Percentiles rank a stretch among this genome's conserved stretches.
These are phyloP conservation scores for Leptinotarsa rubiginosa DNA, from an alignment of 2,888 invertebrate species.

Conservation along the genomic window DNA sequence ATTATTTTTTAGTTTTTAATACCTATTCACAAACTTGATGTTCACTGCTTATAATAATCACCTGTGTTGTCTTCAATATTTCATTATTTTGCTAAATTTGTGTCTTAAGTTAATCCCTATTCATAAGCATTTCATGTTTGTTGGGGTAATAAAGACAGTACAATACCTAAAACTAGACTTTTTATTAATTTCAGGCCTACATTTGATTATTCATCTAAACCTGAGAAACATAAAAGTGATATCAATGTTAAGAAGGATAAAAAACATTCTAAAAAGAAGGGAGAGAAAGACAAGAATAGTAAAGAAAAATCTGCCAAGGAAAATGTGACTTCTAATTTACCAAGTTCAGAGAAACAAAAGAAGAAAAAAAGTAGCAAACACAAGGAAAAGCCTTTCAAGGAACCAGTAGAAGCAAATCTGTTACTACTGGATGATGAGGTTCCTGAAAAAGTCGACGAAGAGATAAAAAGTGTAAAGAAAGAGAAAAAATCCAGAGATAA, in stretches of 20 bases:
- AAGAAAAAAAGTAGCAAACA: conserved; percentile 61
- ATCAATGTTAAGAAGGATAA: conserved; percentile 48
- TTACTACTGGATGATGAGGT: conserved; percentile 62
- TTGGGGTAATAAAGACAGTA: too few relatives aligned
- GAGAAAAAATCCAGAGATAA: conserved; percentile 56
- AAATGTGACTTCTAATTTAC: conserved; percentile 27
- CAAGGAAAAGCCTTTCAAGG: conserved; percentile 36
- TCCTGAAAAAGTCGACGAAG: conserved; percentile 57
- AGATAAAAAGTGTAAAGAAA: conserved; percentile 56
- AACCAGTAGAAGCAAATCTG: conserved; percentile 51
- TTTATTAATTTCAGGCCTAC: conserved; percentile 40
- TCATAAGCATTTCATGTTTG: too few relatives aligned
- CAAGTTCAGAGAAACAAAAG: conserved; percentile 55
- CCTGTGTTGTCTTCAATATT: too few relatives aligned
- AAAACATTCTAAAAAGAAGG: conserved; percentile 59
- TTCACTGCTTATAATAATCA: too few relatives aligned
- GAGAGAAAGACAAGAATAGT: conserved; percentile 58
- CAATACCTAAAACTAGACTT: too few relatives aligned
- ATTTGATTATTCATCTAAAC: conserved; percentile 49
- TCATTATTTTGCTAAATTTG: too few relatives aligned
- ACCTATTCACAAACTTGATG: too few relatives aligned
- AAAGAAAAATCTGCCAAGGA: conserved; percentile 51
- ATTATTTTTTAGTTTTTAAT: too few relatives aligned
- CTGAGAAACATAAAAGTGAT: conserved; percentile 55
- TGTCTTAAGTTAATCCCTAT: too few relatives aligned